A percentile compares a stretch with the other conserved stretches of the same genome.
Conservation (phyloP, 2,113 vertebrate species). For the Ginglymostoma cirratum region DNA sequence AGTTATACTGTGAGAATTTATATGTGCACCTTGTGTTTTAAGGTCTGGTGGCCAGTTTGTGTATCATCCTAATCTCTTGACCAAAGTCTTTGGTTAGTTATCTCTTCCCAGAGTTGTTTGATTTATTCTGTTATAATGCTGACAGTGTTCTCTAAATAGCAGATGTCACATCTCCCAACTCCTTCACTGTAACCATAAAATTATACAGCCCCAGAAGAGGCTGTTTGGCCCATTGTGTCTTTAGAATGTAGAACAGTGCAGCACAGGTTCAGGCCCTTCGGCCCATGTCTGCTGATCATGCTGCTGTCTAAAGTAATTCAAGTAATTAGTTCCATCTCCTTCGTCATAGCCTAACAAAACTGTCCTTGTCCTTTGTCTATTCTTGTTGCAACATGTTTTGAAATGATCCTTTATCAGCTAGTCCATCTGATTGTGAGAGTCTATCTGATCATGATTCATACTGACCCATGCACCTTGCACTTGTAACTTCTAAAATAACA, state of each 20-base stretch:
- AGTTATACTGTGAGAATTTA: slow-evolving; percentile 45
- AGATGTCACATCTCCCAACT: not conserved
- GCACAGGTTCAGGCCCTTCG: not conserved
- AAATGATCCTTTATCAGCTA: not conserved
- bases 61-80: not conserved
- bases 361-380: not conserved
- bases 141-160: not conserved
- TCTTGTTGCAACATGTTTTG: not conserved
- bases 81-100: not conserved
- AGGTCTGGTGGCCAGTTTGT: slow-evolving; percentile 7
- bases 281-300: too few relatives aligned
- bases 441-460: not conserved
- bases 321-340: not conserved
- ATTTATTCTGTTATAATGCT: not conserved
- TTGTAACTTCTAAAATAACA: not conserved
- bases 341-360: not conserved
- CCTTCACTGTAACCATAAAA: too few relatives aligned
- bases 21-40: not conserved
- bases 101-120: not conserved
- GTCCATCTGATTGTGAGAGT: not conserved
- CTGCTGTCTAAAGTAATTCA: not conserved
- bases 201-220: too few relatives aligned
- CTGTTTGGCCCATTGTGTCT: too few relatives aligned
- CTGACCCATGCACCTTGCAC: not conserved
- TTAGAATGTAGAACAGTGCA: not conserved